phyloP scores from a whole-genome alignment of 2,797 vertebrate genomes.

The Eulemur mongoz region DNA sequence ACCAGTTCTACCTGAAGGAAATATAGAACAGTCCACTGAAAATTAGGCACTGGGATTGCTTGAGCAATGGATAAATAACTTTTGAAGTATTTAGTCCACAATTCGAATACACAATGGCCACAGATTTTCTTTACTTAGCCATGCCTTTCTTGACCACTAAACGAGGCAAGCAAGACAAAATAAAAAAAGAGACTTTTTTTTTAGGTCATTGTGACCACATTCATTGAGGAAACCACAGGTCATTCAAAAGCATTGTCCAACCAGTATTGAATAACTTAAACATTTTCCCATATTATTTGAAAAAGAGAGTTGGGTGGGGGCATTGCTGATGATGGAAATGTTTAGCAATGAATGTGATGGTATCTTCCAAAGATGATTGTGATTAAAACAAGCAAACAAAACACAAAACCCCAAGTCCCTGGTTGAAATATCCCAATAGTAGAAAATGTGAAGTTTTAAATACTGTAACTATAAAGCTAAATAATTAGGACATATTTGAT shows the following conservation, averaged over 20 bases:
- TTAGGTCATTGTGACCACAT: not conserved
- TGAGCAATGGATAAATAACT: not conserved
- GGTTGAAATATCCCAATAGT: not conserved
- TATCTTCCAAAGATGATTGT: not conserved
- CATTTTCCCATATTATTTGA: not conserved
- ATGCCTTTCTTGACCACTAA: not conserved
- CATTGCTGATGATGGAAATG: not conserved
- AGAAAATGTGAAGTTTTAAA: not conserved
- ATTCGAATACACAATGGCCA: not conserved
- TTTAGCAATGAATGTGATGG: not conserved
- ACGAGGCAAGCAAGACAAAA: not conserved
- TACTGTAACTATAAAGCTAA: not conserved
- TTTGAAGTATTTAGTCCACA: not conserved
- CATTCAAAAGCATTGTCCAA: not conserved
- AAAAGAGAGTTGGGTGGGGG: not conserved
- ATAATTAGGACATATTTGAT: conserved; percentile 13
- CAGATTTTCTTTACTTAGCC: not conserved
- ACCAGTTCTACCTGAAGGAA: not conserved
- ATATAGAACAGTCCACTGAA: not conserved
- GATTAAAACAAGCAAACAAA: not conserved
- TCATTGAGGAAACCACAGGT: not conserved
- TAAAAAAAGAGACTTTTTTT: not conserved
- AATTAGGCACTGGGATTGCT: not conserved
- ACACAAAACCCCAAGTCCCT: not conserved
- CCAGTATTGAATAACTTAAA: not conserved